Base-by-base conservation (phyloP, 2,888 invertebrate species). In the Eilema sororculum region DNA sequence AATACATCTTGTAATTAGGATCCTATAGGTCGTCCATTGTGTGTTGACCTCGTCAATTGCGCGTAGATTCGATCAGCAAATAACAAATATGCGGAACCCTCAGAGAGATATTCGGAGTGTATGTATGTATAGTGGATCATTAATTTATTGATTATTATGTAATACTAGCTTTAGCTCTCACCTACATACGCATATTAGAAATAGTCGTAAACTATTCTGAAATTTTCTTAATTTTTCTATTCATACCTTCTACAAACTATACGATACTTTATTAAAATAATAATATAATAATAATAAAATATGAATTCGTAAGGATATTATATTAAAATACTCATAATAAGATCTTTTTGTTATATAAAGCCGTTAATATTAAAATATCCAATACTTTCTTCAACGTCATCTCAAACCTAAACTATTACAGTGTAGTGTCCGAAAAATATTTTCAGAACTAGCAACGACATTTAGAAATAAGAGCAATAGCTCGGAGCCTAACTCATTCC, bases 381-480 rank as follows among this genome's bases (percentile, higher is more conserved):
- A 37, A 37, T 16, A 61, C 22, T 37, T 37, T 2, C 22, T 37
- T 16, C 22, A 37, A 37, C 3, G 13, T 6, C 2, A n/a, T 52
- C 9, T 24, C 10, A 37, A 41, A 41, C 12, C 24, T 12, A 24
- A 41, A 62, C 37, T 3, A 25, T 62, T 24, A 20, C 37, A 1
- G 10, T 37, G 13, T 24, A n/a, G 37, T 24, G 37, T 13, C 6
- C 9, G 20, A 67, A 61, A 67, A 59, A 58, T 30, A 10, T 46
- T 28, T 46, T 28, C 6, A 6, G 30, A 60, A 30, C 20, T 52
- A 24, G n/a, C 64, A 59, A 59, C 46, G 59, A 65, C 59, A 59
- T 37, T 65, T 65, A 56, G 46, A 63, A 70, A 63, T 58, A 20
- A 24, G 41, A 30, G 9, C 30, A 41, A 41, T 20, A 63, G 46